Evolutionary conservation across 2,797 vertebrate species (phyloP).

Genomic region (Clarias fuscus): DNA sequence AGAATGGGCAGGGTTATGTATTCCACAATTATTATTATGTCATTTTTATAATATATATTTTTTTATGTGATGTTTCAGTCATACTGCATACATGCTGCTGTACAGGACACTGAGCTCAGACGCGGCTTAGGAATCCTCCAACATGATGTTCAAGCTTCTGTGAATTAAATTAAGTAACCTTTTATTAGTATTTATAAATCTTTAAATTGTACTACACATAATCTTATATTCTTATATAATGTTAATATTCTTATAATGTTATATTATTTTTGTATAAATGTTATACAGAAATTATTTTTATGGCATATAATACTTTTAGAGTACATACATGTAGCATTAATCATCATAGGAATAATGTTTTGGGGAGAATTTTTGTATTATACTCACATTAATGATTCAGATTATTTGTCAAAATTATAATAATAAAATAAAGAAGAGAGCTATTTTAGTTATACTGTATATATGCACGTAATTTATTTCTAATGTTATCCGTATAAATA

Average conservation of each 20-base stretch:
- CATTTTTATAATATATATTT: background rate
- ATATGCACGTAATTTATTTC: background rate
- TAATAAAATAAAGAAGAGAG: no score
- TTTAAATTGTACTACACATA: background rate
- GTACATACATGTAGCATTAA: background rate
- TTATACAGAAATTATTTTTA: background rate
- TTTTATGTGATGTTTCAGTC: slow-evolving; percentile 31
- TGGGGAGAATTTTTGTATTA: background rate
- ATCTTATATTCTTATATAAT: background rate
- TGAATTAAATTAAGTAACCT: background rate
- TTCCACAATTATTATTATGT: background rate
- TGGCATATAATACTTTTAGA: background rate
- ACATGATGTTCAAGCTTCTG: background rate
- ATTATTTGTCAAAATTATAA: background rate
- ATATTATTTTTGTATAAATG: background rate
- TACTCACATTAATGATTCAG: background rate
- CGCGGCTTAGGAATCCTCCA: background rate
- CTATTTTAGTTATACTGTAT: background rate
- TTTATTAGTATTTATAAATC: background rate
- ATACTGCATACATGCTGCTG: slow-evolving; percentile 73
- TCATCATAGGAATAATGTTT: background rate
- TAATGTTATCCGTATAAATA: background rate
- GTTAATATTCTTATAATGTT: no score
- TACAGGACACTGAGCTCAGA: slow-evolving; percentile 62
- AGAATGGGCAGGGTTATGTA: background rate